Evolutionary conservation across 2,888 invertebrate genomes (phyloP).

Genomic region (Synanthedon formicaeformis): DNA sequence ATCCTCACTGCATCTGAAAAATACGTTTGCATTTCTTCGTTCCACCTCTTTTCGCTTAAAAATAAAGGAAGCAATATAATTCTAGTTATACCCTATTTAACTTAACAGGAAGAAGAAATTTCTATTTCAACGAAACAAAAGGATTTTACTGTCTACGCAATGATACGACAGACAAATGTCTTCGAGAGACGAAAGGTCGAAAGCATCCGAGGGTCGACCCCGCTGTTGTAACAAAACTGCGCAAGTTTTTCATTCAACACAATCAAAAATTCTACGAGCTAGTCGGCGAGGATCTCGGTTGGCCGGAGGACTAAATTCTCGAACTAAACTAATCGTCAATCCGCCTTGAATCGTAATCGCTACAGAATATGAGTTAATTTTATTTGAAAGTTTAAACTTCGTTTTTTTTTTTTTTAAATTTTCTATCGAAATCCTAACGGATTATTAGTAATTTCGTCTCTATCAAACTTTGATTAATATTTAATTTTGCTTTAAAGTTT

Average conservation of each 20-base stretch:
- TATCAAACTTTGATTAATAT: too few relatives aligned
- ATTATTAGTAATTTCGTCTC: too few relatives aligned
- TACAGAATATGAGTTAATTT: too few relatives aligned
- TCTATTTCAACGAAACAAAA: constrained; percentile 97
- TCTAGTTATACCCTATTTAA: constrained; percentile 4
- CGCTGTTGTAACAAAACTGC: constrained; percentile 80
- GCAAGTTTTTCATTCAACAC: constrained; percentile 90
- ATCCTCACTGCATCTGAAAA: too few relatives aligned
- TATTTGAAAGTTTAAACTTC: too few relatives aligned
- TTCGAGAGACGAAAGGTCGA: constrained; percentile 84
- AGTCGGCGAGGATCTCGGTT: constrained; percentile 92
- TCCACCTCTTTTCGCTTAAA: constrained; percentile 1
- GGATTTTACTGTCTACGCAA: constrained; percentile 94
- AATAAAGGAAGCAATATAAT: constrained; percentile 1
- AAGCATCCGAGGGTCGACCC: constrained; percentile 88
- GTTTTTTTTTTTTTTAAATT: too few relatives aligned
- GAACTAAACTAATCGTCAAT: constrained; percentile 1
- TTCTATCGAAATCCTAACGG: too few relatives aligned
- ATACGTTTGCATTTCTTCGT: too few relatives aligned
- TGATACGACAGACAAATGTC: constrained; percentile 86
- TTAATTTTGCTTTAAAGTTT: too few relatives aligned
- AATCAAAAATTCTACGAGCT: constrained; percentile 93
- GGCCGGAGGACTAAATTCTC: constrained; percentile 83
- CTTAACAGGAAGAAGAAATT: constrained; percentile 79
- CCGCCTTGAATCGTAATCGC: background rate